Percentiles rank a stretch among this genome's conserved stretches.
These are phyloP conservation scores for Channa maculata DNA, from an alignment of 2,113 vertebrate species.

Conservation along the genomic window DNA sequence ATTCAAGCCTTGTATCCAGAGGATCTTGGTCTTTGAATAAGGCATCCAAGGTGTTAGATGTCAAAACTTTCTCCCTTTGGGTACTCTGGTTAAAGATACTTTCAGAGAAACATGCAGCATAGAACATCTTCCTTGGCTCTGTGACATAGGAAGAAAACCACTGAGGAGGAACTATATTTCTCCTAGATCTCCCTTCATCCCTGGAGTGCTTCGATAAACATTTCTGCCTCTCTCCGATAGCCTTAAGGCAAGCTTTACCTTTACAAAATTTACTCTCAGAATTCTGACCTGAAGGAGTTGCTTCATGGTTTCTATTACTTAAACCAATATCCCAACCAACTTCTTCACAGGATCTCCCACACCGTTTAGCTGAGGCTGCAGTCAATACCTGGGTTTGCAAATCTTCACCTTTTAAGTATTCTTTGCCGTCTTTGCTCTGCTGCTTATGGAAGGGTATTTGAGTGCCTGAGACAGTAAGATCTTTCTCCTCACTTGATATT, in stretches of 20 bases:
- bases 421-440: slow-evolving; percentile 21
- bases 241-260: not conserved
- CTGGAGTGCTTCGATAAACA: slow-evolving; percentile 58
- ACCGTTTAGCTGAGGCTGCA: not conserved
- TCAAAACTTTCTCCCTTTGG: slow-evolving; percentile 68
- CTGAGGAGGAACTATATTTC: slow-evolving; percentile 89
- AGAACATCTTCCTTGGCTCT: slow-evolving; percentile 84
- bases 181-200: slow-evolving; percentile 80
- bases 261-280: slow-evolving; percentile 6
- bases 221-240: slow-evolving; percentile 4
- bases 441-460: not conserved
- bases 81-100: slow-evolving; percentile 82
- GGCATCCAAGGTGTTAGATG: slow-evolving; percentile 59
- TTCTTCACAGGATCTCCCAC: slow-evolving; percentile 10
- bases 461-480: not conserved
- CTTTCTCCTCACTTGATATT: slow-evolving; percentile 26
- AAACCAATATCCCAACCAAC: not conserved
- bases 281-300: slow-evolving; percentile 27
- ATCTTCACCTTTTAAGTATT: not conserved
- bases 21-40: slow-evolving; percentile 51
- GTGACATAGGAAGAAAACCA: slow-evolving; percentile 92
- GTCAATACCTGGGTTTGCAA: slow-evolving; percentile 11
- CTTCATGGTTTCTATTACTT: slow-evolving; percentile 8
- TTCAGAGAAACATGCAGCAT: slow-evolving; percentile 83
- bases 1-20: slow-evolving; percentile 18